Base-by-base conservation (phyloP, 2,113 vertebrate genomes). In the Beaufortia kweichowensis region DNA sequence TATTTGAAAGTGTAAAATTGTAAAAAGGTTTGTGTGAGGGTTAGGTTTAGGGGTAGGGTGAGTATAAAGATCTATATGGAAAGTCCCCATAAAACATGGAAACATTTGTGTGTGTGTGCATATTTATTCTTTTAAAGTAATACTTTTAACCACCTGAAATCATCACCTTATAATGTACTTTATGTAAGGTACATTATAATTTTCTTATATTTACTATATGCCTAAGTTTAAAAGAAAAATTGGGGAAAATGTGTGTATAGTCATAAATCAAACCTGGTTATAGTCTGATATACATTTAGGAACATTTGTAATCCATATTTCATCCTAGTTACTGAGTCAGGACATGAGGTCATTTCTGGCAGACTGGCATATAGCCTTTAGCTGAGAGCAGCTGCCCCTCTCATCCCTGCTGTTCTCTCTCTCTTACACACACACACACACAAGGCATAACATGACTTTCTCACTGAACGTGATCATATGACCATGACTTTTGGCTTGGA, bases 291-390 rank as follows among this genome's bases (percentile, higher is more conserved):
- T 31, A 23, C 15, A 9, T 57, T 57, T 12, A 35, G 29, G 53
- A 12, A 57, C 24, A 71, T 71, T 31, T 50, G 72, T 77, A 77
- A 81, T 57, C 48, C 81, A 79, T 76, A 71, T 69, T 60, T 77
- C 60, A 76, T 61, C 61, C 72, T 62, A 31, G 76, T 67, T 82
- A 68, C 60, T 64, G 65, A 67, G 76, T 24, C 66, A 71, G 77
- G 61, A 33, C 48, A 68, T 82, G 81, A 82, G 60, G 81, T 82
- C 81, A 82, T 82, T 31, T 73, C 74, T 82, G 77, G 77, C 77
- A 82, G 60, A 43, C 60, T 55, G 62, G 76, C 26, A 68, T 56
- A 64, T 67, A 76, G 72, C 66, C 72, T 62, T 77, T 33, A 19
- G 81, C 53, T 69, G 21, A 65, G 31, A 65, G 67, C 81, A 82